phyloP scores from a whole-genome alignment of 1,140 invertebrate species.

The Drosophila mauritiana region DNA sequence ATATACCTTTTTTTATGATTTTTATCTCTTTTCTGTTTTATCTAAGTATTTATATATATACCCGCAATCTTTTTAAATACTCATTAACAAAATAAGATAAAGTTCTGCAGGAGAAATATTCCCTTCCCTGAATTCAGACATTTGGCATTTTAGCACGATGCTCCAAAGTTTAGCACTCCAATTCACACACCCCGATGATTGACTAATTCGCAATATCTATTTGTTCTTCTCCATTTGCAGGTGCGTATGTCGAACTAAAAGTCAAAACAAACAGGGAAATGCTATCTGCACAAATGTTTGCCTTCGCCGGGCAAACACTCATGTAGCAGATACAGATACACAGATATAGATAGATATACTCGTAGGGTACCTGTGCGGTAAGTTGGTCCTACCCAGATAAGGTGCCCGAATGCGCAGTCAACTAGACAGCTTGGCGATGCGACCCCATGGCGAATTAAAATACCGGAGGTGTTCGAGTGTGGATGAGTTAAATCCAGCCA shows the following conservation, averaged over 20 bases:
- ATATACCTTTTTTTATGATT: no score
- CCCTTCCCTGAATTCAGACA: no score
- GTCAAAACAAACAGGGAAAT: slow-evolving; percentile 26
- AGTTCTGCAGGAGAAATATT: background rate
- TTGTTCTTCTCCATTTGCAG: slow-evolving; percentile 55
- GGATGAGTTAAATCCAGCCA: slow-evolving; percentile 53
- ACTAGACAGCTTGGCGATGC: slow-evolving; percentile 61
- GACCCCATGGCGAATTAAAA: slow-evolving; percentile 51
- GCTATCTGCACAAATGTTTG: slow-evolving; percentile 40
- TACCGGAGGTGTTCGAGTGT: slow-evolving; percentile 33
- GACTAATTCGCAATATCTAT: slow-evolving; percentile 57
- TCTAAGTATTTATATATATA: no score
- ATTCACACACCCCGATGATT: slow-evolving; percentile 19
- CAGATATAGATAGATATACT: slow-evolving; percentile 6
- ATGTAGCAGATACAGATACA: slow-evolving; percentile 11
- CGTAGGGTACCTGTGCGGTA: slow-evolving; percentile 29
- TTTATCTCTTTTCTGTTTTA: no score
- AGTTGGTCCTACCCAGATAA: slow-evolving; percentile 33
- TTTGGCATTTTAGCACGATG: background rate
- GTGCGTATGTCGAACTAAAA: slow-evolving; percentile 54
- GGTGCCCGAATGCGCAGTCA: slow-evolving; percentile 12
- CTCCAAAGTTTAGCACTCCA: slow-evolving; percentile 11
- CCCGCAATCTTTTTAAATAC: no score
- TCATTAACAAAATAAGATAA: no score
- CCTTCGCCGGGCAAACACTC: slow-evolving; percentile 1